Conservation (phyloP, 2,888 invertebrate species). For the Merodon equestris region DNA sequence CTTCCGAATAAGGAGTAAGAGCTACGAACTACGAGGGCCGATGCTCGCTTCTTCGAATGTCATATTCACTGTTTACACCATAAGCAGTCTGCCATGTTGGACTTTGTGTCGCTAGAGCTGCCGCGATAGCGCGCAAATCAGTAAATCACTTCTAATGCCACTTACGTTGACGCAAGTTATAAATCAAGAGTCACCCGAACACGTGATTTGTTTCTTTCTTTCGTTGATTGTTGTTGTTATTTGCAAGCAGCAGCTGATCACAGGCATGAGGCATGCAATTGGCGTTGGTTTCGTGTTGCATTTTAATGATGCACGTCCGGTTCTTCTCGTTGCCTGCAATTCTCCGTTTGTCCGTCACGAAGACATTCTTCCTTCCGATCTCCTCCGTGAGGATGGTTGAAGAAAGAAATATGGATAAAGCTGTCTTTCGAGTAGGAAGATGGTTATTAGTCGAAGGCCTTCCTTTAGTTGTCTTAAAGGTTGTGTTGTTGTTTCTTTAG, state of each 20-base stretch:
- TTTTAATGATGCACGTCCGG: constrained; percentile 57
- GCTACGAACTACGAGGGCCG: too few relatives aligned
- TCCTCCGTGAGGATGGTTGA: not conserved
- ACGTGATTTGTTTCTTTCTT: constrained; percentile 35
- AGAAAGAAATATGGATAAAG: constrained; percentile 31
- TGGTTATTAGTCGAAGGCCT: constrained; percentile 33
- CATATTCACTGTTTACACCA: too few relatives aligned
- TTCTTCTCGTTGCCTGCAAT: constrained; percentile 1
- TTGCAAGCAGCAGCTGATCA: constrained; percentile 36
- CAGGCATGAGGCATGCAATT: constrained; percentile 3
- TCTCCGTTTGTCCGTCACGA: constrained; percentile 7
- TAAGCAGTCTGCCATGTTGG: not conserved
- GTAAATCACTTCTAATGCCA: constrained; percentile 51
- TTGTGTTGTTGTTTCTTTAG: constrained; percentile 1
- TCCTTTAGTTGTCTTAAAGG: too few relatives aligned
- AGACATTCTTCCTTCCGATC: not conserved
- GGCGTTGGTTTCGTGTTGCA: constrained; percentile 48
- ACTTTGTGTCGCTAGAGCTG: not conserved
- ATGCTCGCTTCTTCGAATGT: too few relatives aligned
- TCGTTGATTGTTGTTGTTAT: not conserved
- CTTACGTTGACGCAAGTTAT: constrained; percentile 45
- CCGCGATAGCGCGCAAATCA: constrained; percentile 32
- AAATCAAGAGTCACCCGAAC: constrained; percentile 43
- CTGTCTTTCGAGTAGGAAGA: constrained; percentile 20
- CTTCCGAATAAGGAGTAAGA: constrained; percentile 50